Base-by-base conservation (phyloP, 1,140 invertebrate genomes). In the Drosophila oshimai region DNA sequence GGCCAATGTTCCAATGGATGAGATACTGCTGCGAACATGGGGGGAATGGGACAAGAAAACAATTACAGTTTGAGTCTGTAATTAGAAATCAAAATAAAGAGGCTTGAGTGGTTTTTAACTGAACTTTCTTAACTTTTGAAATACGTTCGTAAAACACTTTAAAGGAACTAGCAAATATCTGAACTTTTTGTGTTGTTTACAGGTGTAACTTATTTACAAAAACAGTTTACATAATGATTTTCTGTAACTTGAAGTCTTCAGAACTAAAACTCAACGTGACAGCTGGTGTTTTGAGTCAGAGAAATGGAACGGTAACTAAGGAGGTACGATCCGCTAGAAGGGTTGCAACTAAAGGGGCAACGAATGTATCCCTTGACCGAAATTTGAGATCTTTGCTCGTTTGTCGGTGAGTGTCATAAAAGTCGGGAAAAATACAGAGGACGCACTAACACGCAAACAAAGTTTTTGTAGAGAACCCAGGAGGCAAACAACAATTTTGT, bases 401-500 rank as follows among this genome's bases (percentile, higher is more conserved):
- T 58, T 37, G 15, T 39, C 17, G 31, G 17, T 50, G 37, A 54
- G 55, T 71, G 73, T 58, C 71, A 61, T 75, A 61, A 80, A 74
- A 62, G 65, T 68, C 64, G 60, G 71, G 39, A 60, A 62, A 78
- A 70, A n/a, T 39, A 44, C 13, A 20, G 12, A 22, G 39, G 41
- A 37, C 37, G 31, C 53, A 67, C 34, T n/a, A n/a, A 46, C 26
- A 31, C 36, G 37, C 44, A 34, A 13, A 28, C 31, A 41, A 31
- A 22, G 20, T 12, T 44, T 31, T 28, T 29, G 28, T 26, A 24
- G 45, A 46, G 45, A 72, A 36, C 55, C 49, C 65, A 41, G 44
- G 47, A 61, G 44, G 53, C 53, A 78, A 78, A 71, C 67, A 67
- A 68, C 41, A 79, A 72, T 86, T 67, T 71, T 77, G 62, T 65